phyloP scores from a whole-genome alignment of 2,797 vertebrate species.

The Harpagifer antarcticus region DNA sequence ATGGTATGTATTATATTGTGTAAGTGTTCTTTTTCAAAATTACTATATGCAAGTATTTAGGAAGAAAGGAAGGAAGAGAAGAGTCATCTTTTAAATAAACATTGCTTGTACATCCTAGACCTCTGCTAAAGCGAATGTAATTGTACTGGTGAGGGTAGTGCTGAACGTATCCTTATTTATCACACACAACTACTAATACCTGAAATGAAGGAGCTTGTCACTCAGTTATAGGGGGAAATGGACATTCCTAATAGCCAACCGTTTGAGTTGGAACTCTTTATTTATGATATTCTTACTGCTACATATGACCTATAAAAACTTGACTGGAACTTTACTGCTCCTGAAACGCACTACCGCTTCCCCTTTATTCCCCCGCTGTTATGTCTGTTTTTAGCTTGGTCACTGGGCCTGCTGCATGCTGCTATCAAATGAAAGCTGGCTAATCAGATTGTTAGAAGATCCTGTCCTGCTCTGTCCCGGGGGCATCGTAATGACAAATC shows the following conservation, averaged over 20 bases:
- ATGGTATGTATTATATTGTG: background rate
- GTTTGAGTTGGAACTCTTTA: too few species aligned
- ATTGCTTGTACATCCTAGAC: background rate
- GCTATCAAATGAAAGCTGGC: conserved; percentile 72
- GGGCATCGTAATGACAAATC: conserved; percentile 60
- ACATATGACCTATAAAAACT: background rate
- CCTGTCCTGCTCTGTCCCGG: conserved; percentile 60
- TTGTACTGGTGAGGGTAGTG: background rate
- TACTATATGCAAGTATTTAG: background rate
- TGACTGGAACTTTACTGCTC: conserved; percentile 18
- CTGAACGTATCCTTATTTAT: too few species aligned
- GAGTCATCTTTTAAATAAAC: background rate
- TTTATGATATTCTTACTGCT: conserved; percentile 13
- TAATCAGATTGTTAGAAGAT: conserved; percentile 74
- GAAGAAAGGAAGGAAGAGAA: background rate
- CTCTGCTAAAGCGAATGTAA: background rate
- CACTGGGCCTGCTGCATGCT: conserved; percentile 62
- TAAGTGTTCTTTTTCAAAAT: background rate
- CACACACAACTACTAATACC: background rate
- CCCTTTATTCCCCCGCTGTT: conserved; percentile 44
- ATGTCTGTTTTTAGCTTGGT: conserved; percentile 64
- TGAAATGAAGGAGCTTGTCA: background rate
- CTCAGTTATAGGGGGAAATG: background rate
- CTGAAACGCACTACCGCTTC: conserved; percentile 39
- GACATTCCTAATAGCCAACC: background rate